Evolutionary conservation across 2,797 vertebrate species (phyloP), one percentile per base, ranked within the genome.

Genomic region (Synanceia verrucosa): DNA sequence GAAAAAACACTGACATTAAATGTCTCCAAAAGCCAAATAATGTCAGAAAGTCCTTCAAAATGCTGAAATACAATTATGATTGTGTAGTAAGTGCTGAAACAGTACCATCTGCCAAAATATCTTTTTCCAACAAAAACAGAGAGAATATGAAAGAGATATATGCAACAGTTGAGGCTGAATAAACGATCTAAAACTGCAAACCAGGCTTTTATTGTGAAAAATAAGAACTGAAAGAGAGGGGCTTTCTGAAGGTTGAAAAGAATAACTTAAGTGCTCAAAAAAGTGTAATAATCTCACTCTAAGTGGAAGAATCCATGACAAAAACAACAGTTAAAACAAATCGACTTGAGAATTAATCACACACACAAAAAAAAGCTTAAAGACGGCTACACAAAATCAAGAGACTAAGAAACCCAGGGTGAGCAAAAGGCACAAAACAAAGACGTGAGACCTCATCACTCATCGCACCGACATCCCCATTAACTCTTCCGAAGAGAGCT

Each of bases 401-500:
- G 23, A 34, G 3, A 64, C n/a, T n/a, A n/a, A n/a, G n/a, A 41
- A 23, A 65, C 3, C 6, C 2, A 46, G 21, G 64, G 31, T 34
- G 13, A 66, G 28, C 31, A 55, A 29, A 61, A 46, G 52, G 52
- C 28, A 19, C 13, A 34, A 71, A 36, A 76, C 19, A 57, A 77
- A 64, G 28, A 68, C 2, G 26, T 29, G 29, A 66, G 33, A 39
- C 44, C 48, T 48, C 71, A 68, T 81, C 50, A 33, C 47, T 82
- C 69, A 56, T 73, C 66, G 43, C 29, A 43, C 28, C 61, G 79
- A 85, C 82, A 70, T 77, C 85, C 58, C 78, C 66, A 88, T 89
- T 86, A 76, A 36, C 67, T 65, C 69, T 50, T 39, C 73, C 58
- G 76, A 74, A 80, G 78, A 67, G 36, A 80, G 61, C 61, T 70